Evolutionary conservation across 2,113 vertebrate species (phyloP).

Genomic region (Catagonus wagneri): DNA sequence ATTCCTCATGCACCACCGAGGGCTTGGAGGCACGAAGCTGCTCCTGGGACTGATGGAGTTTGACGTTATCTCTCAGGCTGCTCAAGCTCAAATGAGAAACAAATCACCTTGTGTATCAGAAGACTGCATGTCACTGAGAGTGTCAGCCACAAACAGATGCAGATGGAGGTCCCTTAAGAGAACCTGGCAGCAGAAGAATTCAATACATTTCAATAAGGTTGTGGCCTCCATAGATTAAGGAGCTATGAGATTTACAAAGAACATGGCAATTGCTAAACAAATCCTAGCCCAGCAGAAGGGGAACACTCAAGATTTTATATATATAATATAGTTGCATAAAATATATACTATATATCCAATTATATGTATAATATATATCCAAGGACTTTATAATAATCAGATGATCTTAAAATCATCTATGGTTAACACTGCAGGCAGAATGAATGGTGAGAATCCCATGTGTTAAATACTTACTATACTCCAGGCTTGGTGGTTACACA

Average conservation of each 20-base stretch:
- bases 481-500: not conserved
- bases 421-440: not conserved
- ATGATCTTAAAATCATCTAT: not conserved
- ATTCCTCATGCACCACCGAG: constrained; percentile 55
- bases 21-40: constrained; percentile 51
- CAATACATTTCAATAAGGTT: constrained; percentile 50
- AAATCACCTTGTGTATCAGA: constrained; percentile 56
- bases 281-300: not conserved
- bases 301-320: not conserved
- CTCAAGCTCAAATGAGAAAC: constrained; percentile 73
- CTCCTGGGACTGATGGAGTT: constrained; percentile 12
- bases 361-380: not conserved
- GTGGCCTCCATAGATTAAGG: constrained; percentile 45
- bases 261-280: constrained; percentile 42
- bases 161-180: constrained; percentile 23
- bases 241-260: constrained; percentile 42
- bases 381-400: constrained; percentile 4
- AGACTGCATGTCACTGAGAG: constrained; percentile 28
- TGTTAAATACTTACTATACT: not conserved
- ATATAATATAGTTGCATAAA: too few relatives aligned
- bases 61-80: constrained; percentile 67
- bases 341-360: too few relatives aligned
- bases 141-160: not conserved
- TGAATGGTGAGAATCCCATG: not conserved
- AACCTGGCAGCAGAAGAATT: constrained; percentile 22